phyloP scores from a whole-genome alignment of 2,797 vertebrate species.

The Setipinna tenuifilis region DNA sequence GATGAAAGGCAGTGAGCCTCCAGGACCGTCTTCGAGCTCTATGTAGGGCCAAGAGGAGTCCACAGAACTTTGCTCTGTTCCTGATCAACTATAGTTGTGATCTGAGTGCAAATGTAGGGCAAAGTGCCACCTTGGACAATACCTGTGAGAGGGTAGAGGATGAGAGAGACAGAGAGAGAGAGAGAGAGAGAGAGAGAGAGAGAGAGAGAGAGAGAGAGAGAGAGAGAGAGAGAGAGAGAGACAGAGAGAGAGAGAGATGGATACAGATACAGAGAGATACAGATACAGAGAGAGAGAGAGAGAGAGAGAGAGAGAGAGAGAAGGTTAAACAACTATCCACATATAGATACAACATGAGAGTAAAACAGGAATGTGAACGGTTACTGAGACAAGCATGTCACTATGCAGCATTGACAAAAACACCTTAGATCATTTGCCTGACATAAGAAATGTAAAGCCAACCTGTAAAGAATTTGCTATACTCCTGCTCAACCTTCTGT shows the following conservation, averaged over 20 bases:
- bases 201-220: too few relatives aligned
- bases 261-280: background rate
- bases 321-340: too few relatives aligned
- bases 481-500: conserved; percentile 96
- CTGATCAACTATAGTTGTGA: conserved; percentile 93
- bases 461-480: conserved; percentile 99
- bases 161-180: background rate
- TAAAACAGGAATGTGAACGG: background rate
- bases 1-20: conserved; percentile 56
- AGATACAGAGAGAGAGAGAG: background rate
- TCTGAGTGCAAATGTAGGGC: conserved; percentile 97
- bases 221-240: background rate
- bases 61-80: conserved; percentile 99
- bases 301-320: too few relatives aligned
- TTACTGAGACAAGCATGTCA: background rate
- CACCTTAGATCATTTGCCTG: background rate
- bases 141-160: conserved; percentile 68
- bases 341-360: too few relatives aligned
- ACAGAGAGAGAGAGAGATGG: background rate
- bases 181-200: too few relatives aligned
- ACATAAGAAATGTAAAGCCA: conserved; percentile 55
- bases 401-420: background rate
- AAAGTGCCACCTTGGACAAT: conserved; percentile 94
- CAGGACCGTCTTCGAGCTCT: conserved; percentile 68
- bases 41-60: conserved; percentile 90